These are phyloP conservation scores for Mormyrus proboscirostris DNA, from an alignment of 2,797 vertebrate species.

Conservation along the genomic window DNA sequence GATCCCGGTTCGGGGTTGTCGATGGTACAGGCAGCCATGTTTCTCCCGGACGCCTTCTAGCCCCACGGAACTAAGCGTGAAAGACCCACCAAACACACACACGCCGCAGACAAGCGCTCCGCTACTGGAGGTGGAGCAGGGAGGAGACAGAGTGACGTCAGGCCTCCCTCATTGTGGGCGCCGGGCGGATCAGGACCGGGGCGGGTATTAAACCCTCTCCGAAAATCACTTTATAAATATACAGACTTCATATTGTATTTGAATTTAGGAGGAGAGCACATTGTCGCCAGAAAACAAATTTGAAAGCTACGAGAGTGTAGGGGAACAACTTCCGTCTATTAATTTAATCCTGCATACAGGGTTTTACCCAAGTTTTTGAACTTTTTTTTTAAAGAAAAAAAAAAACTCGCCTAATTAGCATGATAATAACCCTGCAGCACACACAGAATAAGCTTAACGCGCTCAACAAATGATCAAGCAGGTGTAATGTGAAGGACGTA, in stretches of 20 bases:
- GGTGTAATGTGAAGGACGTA: neutral
- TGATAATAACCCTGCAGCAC: neutral
- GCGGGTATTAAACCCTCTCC: neutral
- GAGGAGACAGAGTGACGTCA: neutral
- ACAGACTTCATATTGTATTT: neutral
- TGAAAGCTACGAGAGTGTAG: neutral
- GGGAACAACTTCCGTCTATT: neutral
- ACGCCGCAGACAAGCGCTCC: neutral
- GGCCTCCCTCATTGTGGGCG: neutral
- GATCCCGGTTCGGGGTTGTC: slow-evolving; percentile 46
- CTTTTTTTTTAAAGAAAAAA: neutral
- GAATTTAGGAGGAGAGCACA: neutral
- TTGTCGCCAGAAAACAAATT: neutral
- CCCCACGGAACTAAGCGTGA: neutral
- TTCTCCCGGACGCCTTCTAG: neutral
- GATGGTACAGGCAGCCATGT: slow-evolving; percentile 55
- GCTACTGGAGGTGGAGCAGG: neutral
- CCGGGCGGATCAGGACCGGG: neutral
- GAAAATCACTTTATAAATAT: neutral
- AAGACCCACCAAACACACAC: neutral
- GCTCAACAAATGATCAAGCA: neutral
- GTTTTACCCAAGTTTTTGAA: neutral
- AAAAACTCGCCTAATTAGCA: neutral
- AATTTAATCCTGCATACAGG: neutral
- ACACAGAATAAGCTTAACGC: neutral